Evolutionary conservation across 2,888 invertebrate species (phyloP).

Genomic region (Hypercompe scribonia): DNA sequence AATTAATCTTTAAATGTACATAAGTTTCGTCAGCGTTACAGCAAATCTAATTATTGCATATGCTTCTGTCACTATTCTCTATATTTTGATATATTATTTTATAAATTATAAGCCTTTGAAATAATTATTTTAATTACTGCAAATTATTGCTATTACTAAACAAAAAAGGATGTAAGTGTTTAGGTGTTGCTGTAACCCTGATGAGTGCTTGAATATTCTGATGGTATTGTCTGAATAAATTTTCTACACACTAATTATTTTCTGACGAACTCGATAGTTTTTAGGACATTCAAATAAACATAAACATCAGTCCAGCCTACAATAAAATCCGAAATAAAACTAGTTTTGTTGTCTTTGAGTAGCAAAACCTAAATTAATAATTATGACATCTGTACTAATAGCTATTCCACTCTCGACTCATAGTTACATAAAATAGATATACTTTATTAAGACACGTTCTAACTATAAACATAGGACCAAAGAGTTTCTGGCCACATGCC

Average conservation of each 20-base stretch:
- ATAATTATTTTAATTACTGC: slow-evolving; percentile 9
- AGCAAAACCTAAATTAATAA: slow-evolving; percentile 15
- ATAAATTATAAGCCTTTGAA: slow-evolving; percentile 7
- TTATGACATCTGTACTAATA: slow-evolving; percentile 4
- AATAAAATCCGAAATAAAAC: slow-evolving; percentile 17
- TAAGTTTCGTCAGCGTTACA: slow-evolving; percentile 17
- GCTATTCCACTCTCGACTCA: slow-evolving; percentile 25
- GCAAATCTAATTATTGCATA: slow-evolving; percentile 12
- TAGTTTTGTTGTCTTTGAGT: slow-evolving; percentile 14
- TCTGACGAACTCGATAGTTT: slow-evolving; percentile 25
- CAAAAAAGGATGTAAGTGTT: slow-evolving; percentile 7
- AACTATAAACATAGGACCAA: slow-evolving; percentile 53
- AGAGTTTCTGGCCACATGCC: slow-evolving; percentile 52
- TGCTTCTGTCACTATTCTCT: slow-evolving; percentile 7
- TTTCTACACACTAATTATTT: slow-evolving; percentile 1
- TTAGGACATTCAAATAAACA: background rate
- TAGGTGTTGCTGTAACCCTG: slow-evolving; percentile 14
- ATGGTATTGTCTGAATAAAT: background rate
- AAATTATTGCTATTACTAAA: slow-evolving; percentile 3
- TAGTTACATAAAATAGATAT: slow-evolving; percentile 45
- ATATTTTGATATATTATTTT: slow-evolving; percentile 6
- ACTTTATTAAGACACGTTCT: slow-evolving; percentile 41
- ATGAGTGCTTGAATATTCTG: slow-evolving; percentile 2
- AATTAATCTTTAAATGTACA: slow-evolving; percentile 15
- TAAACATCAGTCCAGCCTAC: slow-evolving; percentile 1